A percentile compares a stretch with the other conserved stretches of the same genome.
Evolutionary conservation across 2,888 invertebrate species (phyloP).

Genomic region (Pandemis corylana): DNA sequence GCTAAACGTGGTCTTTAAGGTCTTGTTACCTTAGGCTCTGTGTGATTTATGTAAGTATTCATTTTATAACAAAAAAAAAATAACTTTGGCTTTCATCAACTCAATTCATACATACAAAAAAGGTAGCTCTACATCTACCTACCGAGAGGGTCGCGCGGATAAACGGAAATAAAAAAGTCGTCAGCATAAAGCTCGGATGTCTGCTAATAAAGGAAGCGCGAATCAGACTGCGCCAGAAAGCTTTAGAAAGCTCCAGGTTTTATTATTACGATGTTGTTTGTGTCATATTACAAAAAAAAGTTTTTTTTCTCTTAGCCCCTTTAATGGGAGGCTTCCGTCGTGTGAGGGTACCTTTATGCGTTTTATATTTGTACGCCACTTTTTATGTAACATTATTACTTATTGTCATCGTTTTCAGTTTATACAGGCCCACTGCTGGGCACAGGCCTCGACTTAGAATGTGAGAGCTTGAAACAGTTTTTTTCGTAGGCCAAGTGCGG

Average conservation of each 20-base stretch:
- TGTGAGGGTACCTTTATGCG: slow-evolving; percentile 25
- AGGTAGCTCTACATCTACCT: slow-evolving; percentile 41
- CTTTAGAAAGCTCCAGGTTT: slow-evolving; percentile 57
- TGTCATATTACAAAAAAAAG: slow-evolving; percentile 57
- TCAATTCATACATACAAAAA: background rate
- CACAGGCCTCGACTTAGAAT: no score
- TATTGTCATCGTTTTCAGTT: no score
- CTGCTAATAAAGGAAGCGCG: slow-evolving; percentile 75
- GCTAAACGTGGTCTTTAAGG: no score
- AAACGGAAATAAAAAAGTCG: slow-evolving; percentile 79
- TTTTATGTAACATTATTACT: background rate
- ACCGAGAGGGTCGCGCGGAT: slow-evolving; percentile 54
- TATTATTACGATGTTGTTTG: slow-evolving; percentile 77
- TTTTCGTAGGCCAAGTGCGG: no score
- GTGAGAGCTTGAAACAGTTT: no score
- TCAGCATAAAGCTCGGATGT: slow-evolving; percentile 72
- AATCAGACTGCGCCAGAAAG: slow-evolving; percentile 63
- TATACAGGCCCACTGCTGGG: no score
- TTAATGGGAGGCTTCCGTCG: background rate
- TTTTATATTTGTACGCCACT: slow-evolving; percentile 29
- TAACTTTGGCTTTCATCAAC: background rate
- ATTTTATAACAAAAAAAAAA: no score
- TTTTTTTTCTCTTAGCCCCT: slow-evolving; percentile 43
- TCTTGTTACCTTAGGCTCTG: no score
- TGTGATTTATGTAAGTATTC: no score